Percentiles rank a stretch among this genome's conserved stretches.
These are phyloP conservation scores for Drosophila paranaensis DNA, from an alignment of 2,888 invertebrate species.

Conservation along the genomic window DNA sequence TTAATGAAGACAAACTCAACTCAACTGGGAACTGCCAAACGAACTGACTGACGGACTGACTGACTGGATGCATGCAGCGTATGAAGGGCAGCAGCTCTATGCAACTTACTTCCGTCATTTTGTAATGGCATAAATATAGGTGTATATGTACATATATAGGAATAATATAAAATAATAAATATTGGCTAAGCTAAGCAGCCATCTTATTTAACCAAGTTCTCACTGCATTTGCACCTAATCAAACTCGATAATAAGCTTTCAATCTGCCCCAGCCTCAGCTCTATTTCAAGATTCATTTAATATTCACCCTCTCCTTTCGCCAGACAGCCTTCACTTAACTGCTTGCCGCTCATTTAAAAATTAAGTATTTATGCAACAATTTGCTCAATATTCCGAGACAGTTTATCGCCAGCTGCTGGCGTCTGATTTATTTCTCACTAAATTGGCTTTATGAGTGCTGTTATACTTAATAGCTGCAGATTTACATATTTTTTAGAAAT, in stretches of 20 bases:
- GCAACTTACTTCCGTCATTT: conserved; percentile 17
- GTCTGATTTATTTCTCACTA: not conserved
- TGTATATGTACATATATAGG: not conserved
- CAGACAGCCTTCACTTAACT: too few relatives aligned
- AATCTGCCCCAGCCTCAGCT: too few relatives aligned
- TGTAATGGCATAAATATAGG: not conserved
- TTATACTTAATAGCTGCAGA: too few relatives aligned
- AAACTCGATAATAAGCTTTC: too few relatives aligned
- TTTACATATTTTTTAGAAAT: not conserved
- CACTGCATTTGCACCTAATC: not conserved
- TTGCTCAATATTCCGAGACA: not conserved
- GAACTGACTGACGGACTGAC: not conserved
- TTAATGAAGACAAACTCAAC: conserved; percentile 23
- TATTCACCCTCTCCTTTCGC: too few relatives aligned
- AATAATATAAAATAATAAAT: too few relatives aligned
- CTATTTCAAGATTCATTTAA: too few relatives aligned
- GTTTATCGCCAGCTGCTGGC: not conserved
- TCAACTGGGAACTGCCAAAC: not conserved
- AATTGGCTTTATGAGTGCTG: not conserved
- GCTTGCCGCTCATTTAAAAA: not conserved
- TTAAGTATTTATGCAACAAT: not conserved
- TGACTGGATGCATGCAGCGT: not conserved
- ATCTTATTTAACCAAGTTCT: too few relatives aligned
- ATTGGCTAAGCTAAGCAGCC: too few relatives aligned
- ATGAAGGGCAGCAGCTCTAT: conserved; percentile 23